Evolutionary conservation across 2,113 vertebrate genomes (phyloP).

Genomic region (Phycodurus eques): DNA sequence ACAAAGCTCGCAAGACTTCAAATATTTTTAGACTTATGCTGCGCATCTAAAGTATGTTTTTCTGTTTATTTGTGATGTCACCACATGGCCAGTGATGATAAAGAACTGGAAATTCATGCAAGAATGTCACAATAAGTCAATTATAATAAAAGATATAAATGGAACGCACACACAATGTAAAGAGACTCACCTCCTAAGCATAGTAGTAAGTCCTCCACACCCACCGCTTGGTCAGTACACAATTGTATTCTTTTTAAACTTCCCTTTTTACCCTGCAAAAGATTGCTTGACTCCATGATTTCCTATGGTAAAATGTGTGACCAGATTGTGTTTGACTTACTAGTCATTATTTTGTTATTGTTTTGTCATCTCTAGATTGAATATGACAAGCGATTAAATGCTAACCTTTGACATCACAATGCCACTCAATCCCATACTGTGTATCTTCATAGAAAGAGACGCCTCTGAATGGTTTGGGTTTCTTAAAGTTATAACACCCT

Average conservation of each 20-base stretch:
- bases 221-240: neutral
- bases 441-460: conserved; percentile 86
- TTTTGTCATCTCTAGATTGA: neutral
- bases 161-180: neutral
- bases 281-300: neutral
- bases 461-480: conserved; percentile 78
- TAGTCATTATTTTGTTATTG: neutral
- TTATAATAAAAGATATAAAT: neutral
- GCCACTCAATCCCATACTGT: conserved; percentile 77
- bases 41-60: too few species aligned
- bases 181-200: too few species aligned
- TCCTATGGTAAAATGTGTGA: neutral
- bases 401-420: conserved; percentile 75
- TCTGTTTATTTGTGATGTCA: neutral
- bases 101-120: neutral
- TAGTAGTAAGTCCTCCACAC: too few species aligned
- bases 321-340: neutral
- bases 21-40: too few species aligned
- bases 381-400: conserved; percentile 15
- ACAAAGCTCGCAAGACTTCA: too few species aligned
- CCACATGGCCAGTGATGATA: neutral
- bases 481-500: conserved; percentile 79
- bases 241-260: neutral
- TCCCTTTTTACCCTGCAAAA: neutral
- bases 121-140: neutral